Evolutionary conservation across 2,113 vertebrate genomes (phyloP).

Genomic region (Scolopax mira): DNA sequence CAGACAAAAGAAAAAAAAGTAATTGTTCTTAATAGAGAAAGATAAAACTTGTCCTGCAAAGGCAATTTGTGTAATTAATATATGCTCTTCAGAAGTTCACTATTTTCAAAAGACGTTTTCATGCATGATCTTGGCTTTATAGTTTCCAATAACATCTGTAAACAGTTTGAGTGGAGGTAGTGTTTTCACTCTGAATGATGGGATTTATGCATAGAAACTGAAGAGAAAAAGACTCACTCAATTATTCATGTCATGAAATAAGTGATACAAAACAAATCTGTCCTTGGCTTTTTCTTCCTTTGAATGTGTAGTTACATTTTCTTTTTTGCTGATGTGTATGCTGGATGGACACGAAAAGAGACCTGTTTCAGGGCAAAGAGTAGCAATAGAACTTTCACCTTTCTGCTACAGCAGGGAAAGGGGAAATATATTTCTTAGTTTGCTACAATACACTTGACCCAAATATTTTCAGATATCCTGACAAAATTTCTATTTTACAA

Average conservation of each 20-base stretch:
- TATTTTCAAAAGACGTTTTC: neutral
- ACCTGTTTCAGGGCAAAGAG: neutral
- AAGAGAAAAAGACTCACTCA: neutral
- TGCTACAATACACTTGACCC: neutral
- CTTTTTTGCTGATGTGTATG: neutral
- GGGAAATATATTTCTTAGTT: neutral
- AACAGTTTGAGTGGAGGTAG: neutral
- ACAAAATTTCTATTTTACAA: neutral
- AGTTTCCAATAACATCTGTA: conserved; percentile 5
- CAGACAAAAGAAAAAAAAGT: neutral
- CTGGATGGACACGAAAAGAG: neutral
- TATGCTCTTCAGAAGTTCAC: neutral
- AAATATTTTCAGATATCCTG: neutral
- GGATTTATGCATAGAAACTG: neutral
- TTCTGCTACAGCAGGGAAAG: neutral
- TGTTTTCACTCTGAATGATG: neutral
- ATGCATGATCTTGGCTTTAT: neutral
- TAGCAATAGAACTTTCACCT: neutral
- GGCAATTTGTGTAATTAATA: neutral
- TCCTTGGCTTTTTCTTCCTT: neutral
- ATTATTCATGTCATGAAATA: conserved; percentile 4
- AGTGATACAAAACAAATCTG: neutral
- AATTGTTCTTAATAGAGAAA: neutral
- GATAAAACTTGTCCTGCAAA: neutral
- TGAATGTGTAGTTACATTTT: neutral